Base-by-base conservation (phyloP, 2,797 vertebrate genomes). In the Tenualosa thibaudeaui region DNA sequence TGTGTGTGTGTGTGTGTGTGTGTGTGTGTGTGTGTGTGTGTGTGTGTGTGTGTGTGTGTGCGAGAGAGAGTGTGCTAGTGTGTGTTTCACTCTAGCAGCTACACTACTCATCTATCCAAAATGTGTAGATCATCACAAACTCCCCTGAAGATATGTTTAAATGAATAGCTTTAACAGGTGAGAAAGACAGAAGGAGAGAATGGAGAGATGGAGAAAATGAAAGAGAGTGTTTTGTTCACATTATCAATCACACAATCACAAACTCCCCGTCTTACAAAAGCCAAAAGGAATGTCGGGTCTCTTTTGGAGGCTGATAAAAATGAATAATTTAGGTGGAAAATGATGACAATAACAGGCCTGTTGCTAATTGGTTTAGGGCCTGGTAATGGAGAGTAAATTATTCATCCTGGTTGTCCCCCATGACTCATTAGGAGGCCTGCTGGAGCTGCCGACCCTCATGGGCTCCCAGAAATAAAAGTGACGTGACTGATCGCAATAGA, bases 351-450 rank as follows among this genome's bases (percentile, higher is more conserved):
- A 89, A 84, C 85, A 83, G 51, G 81, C 86, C 90, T 89, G 91
- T 90, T 89, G 93, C 92, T 95, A 93, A 94, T 95, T 93, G 91
- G 92, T 93, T 91, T 92, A 91, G 89, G 91, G 90, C 90, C 90
- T 93, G 92, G 90, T 95, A 93, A 95, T 94, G 94, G 93, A 94
- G 93, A 93, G 93, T 95, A 94, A 94, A 94, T 95, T 94, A 95
- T 95, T 94, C 93, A 94, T 93, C 93, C 93, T 92, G 93, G 91
- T 93, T 93, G 92, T 93, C 94, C 94, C 93, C 90, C 87, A 94
- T 94, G 94, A 94, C 93, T 95, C 94, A 94, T 95, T 95, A 95
- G 92, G 91, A 91, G 85, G 87, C 85, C 49, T 86, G 88, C 85
- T 88, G 81, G 62, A 86, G 87, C 62, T 84, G 60, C 82, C 37